Conservation (phyloP, 2,797 vertebrate genomes). For the Notoglanidium macrostoma region DNA sequence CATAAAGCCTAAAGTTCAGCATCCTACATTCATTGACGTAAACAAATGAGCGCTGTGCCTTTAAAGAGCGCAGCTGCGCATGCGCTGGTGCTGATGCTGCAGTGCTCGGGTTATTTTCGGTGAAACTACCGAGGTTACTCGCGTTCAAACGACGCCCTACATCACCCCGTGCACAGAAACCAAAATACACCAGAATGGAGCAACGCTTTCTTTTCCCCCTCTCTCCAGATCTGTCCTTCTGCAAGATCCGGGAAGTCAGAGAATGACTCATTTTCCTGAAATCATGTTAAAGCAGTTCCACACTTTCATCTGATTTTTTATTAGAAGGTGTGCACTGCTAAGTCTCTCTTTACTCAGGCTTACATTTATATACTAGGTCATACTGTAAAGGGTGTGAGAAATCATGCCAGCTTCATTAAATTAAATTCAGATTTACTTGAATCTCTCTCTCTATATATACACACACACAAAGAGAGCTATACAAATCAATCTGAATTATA, state of each 20-base stretch:
- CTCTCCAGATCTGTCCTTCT: background rate
- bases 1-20: background rate
- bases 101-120: conserved; percentile 82
- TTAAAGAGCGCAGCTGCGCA: conserved; percentile 81
- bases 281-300: background rate
- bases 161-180: conserved; percentile 68
- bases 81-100: conserved; percentile 77
- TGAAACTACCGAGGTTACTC: conserved; percentile 80
- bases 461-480: too few species aligned
- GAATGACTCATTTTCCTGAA: background rate
- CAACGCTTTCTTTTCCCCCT: background rate
- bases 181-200: conserved; percentile 39
- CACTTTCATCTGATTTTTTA: background rate
- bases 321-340: background rate
- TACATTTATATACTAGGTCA: background rate
- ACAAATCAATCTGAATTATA: too few species aligned
- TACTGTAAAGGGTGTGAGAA: background rate
- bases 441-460: too few species aligned
- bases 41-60: conserved; percentile 65
- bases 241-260: background rate
- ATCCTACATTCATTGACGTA: conserved; percentile 3
- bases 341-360: background rate
- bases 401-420: background rate
- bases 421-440: too few species aligned
- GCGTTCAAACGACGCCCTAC: conserved; percentile 76